Base-by-base conservation (phyloP, 2,888 invertebrate species). In the Leptopilina myrica region DNA sequence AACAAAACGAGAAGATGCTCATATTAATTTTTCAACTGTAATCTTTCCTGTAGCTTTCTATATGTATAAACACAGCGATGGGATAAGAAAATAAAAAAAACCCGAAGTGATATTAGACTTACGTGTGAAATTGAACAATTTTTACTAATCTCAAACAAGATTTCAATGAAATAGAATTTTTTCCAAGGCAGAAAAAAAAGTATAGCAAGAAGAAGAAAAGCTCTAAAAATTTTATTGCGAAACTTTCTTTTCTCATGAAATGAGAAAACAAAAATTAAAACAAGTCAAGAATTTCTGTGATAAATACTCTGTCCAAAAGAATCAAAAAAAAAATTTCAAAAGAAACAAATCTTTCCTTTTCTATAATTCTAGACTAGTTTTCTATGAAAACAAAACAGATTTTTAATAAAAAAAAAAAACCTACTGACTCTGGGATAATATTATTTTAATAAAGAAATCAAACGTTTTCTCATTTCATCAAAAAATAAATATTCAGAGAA, bases 221-320 rank as follows among this genome's bases (percentile, higher is more conserved):
- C 43, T 76, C 46, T 62, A 20, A 26, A 64, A 62, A 26, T 76
- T 64, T 62, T 20, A 73, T 20, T 62, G n/a, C 33, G 33, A 26
- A 76, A 64, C 40, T 46, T 62, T 5, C 53, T 46, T 56, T 59
- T 46, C 26, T 59, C 56, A 14, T 40, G 59, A 59, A 76, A 64
- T 76, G 59, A 20, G 59, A 76, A 76, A 76, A 64, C 46, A 7
- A 26, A 12, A 15, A 40, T 69, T 33, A 33, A 33, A 76, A 40
- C 43, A 43, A 43, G 40, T 40, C 64, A 33, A 76, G n/a, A 56
- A 14, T 40, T 76, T 43, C 62, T 76, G 59, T 76, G 62, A 64
- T 76, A 69, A 69, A 20, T 69, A 69, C 69, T 69, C 69, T 53
- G 69, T 69, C 76, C 62, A 76, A 59, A 76, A 76, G 5, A 43